These are phyloP conservation scores for Anoncus sp. DNA, from an alignment of 2,888 invertebrate species.

Conservation along the genomic window DNA sequence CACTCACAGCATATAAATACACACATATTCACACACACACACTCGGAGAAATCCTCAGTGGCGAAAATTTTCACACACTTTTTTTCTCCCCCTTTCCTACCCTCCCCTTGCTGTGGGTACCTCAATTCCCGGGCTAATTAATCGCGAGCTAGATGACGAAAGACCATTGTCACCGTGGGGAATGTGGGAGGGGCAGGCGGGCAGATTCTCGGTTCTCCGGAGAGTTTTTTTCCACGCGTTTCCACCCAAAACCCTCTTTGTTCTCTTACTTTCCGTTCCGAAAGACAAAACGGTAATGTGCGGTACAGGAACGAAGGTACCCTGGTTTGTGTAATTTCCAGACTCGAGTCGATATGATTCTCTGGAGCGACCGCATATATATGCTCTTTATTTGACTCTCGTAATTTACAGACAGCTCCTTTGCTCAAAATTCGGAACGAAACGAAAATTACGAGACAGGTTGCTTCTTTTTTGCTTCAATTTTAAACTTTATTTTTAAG, in stretches of 20 bases:
- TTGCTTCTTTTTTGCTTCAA: too few species aligned
- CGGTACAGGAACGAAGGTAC: background rate
- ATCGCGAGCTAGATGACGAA: conserved; percentile 57
- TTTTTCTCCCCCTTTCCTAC: conserved; percentile 21
- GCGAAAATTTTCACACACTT: conserved; percentile 40
- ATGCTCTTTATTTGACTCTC: too few species aligned
- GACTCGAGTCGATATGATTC: conserved; percentile 46
- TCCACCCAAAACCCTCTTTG: conserved; percentile 16
- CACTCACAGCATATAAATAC: conserved; percentile 40
- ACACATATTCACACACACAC: background rate
- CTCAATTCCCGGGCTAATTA: conserved; percentile 49
- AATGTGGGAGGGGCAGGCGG: too few species aligned
- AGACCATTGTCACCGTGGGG: conserved; percentile 56
- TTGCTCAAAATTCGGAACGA: background rate
- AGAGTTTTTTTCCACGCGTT: conserved; percentile 21
- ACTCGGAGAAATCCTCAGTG: conserved; percentile 39
- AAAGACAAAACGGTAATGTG: conserved; percentile 48
- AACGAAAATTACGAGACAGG: too few species aligned
- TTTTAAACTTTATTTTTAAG: too few species aligned
- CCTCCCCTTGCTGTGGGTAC: conserved; percentile 14
- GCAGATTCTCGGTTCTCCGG: conserved; percentile 3
- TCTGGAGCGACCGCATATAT: too few species aligned
- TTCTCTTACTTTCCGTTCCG: conserved; percentile 31
- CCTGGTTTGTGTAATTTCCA: conserved; percentile 33
- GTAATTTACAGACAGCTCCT: conserved; percentile 19